phyloP scores from a whole-genome alignment of 2,797 vertebrate species.

The Setipinna tenuifilis region DNA sequence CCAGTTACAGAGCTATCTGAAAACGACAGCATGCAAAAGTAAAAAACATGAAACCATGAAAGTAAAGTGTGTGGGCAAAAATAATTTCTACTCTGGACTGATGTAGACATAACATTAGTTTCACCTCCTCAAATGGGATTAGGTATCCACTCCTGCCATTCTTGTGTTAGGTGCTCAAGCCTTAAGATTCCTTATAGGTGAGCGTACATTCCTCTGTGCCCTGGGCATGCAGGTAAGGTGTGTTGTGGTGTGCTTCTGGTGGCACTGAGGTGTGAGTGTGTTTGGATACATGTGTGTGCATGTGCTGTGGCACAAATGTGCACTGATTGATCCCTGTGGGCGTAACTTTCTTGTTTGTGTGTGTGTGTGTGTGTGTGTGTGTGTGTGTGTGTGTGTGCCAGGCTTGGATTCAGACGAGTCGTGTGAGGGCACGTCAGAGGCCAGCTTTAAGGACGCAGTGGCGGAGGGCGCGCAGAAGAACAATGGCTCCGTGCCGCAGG shows the following conservation, averaged over 20 bases:
- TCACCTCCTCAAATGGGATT: background rate
- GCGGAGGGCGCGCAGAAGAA: slow-evolving; percentile 76
- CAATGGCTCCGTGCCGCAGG: slow-evolving; percentile 79
- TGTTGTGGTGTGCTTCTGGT: background rate
- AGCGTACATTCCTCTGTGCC: too few relatives aligned
- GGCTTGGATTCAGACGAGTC: slow-evolving; percentile 97
- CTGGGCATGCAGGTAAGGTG: background rate
- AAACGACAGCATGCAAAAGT: too few relatives aligned
- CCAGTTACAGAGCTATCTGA: too few relatives aligned
- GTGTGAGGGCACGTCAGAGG: slow-evolving; percentile 88
- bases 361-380: background rate
- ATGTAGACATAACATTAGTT: background rate
- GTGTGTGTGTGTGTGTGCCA: slow-evolving; percentile 58
- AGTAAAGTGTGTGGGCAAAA: too few relatives aligned
- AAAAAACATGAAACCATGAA: too few relatives aligned
- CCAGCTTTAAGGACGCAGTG: slow-evolving; percentile 83
- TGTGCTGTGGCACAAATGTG: background rate
- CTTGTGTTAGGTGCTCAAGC: too few relatives aligned
- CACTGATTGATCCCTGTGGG: background rate
- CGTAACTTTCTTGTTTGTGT: background rate
- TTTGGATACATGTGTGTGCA: background rate
- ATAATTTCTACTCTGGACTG: too few relatives aligned
- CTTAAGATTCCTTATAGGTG: too few relatives aligned
- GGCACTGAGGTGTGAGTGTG: background rate
- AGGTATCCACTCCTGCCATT: background rate